Conservation (phyloP, 2,888 invertebrate genomes). For the Lacanobia wlatinum region DNA sequence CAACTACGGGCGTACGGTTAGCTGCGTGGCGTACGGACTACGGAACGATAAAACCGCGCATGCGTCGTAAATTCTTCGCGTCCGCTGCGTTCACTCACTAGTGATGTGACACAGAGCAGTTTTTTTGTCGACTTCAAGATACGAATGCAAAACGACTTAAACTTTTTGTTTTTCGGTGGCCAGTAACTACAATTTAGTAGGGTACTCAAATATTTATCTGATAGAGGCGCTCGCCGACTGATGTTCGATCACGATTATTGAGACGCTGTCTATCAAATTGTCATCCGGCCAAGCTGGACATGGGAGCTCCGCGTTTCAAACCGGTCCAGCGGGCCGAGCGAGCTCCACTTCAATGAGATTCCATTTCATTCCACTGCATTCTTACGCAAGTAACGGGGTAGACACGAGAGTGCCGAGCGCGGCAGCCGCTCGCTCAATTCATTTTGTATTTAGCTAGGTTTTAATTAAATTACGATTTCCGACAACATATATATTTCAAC, state of each 20-base stretch:
- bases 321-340: conserved; percentile 83
- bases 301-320: conserved; percentile 80
- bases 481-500: conserved; percentile 63
- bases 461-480: conserved; percentile 64
- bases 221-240: conserved; percentile 56
- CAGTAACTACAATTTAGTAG: conserved; percentile 54
- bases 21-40: conserved; percentile 62
- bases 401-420: conserved; percentile 75
- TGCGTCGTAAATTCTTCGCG: conserved; percentile 76
- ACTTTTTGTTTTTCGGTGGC: conserved; percentile 33
- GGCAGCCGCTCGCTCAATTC: conserved; percentile 57
- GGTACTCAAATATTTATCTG: conserved; percentile 59
- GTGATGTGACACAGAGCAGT: conserved; percentile 63
- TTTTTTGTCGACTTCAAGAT: conserved; percentile 25
- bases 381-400: conserved; percentile 88
- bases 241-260: conserved; percentile 76
- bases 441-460: conserved; percentile 45
- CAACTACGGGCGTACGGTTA: conserved; percentile 63
- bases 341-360: conserved; percentile 89
- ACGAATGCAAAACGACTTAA: conserved; percentile 1
- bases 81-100: conserved; percentile 65
- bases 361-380: conserved; percentile 90
- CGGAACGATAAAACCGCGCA: conserved; percentile 73
- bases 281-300: conserved; percentile 81
- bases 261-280: conserved; percentile 85